Conservation (phyloP, 1,140 invertebrate species). For the Pseudomyrmex flavicornis region DNA sequence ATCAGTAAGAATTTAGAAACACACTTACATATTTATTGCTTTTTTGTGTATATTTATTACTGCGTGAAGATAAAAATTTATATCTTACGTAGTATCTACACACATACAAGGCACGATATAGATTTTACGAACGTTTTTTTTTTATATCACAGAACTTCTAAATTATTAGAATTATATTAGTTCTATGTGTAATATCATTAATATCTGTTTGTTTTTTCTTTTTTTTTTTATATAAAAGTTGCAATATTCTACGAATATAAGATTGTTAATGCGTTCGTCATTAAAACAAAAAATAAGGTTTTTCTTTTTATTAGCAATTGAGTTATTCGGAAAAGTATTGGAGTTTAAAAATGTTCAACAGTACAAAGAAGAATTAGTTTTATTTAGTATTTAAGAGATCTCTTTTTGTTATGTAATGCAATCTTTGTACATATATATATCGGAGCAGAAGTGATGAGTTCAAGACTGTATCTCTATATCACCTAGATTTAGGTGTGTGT, state of each 20-base stretch:
- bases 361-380: slow-evolving; percentile 65
- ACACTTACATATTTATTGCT: too few species aligned
- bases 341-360: slow-evolving; percentile 53
- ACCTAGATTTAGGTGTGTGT: slow-evolving; percentile 62
- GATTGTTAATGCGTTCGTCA: slow-evolving; percentile 29
- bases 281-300: background rate
- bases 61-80: too few species aligned
- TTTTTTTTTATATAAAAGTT: too few species aligned
- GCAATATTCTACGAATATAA: background rate
- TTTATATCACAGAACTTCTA: too few species aligned
- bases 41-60: too few species aligned
- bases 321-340: slow-evolving; percentile 39
- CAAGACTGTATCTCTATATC: slow-evolving; percentile 69
- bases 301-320: slow-evolving; percentile 24
- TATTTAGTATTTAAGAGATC: slow-evolving; percentile 49
- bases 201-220: background rate
- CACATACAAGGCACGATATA: too few species aligned
- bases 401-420: slow-evolving; percentile 61
- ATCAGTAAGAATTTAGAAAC: too few species aligned
- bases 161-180: too few species aligned
- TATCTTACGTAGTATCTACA: too few species aligned
- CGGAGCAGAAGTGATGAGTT: slow-evolving; percentile 64
- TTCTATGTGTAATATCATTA: slow-evolving; percentile 30
- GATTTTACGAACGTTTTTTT: too few species aligned
- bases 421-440: slow-evolving; percentile 57